Evolutionary conservation across 2,797 vertebrate species (phyloP).

Genomic region (Cyprinodon diabolis): DNA sequence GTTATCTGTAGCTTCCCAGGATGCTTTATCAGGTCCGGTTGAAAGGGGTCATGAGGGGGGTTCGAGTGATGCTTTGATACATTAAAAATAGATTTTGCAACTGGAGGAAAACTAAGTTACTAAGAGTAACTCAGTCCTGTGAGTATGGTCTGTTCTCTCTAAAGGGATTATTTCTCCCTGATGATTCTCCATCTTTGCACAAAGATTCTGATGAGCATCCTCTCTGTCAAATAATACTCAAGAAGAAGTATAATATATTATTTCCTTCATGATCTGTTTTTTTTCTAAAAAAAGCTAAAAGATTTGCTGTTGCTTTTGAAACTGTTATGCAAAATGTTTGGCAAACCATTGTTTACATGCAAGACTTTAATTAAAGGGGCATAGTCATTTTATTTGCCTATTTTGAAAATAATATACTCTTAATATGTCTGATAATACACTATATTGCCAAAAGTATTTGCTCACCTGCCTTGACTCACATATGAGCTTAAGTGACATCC

Average conservation of each 20-base stretch:
- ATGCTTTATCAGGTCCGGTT: conserved; percentile 53
- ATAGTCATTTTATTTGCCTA: too few relatives aligned
- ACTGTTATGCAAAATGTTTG: not conserved
- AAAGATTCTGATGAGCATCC: conserved; percentile 6
- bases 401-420: too few relatives aligned
- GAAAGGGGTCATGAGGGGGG: conserved; percentile 12
- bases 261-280: not conserved
- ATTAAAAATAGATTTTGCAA: conserved; percentile 45
- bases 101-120: conserved; percentile 24
- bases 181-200: conserved; percentile 5
- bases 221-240: not conserved
- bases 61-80: conserved; percentile 26
- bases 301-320: not conserved
- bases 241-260: not conserved
- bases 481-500: too few relatives aligned
- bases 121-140: conserved; percentile 19
- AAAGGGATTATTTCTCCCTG: conserved; percentile 19
- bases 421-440: too few relatives aligned
- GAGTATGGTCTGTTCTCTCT: conserved; percentile 8
- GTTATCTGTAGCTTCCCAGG: conserved; percentile 62
- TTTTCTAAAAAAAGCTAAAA: not conserved
- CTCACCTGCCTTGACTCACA: too few relatives aligned
- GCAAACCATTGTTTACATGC: too few relatives aligned
- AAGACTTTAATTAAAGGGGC: too few relatives aligned
- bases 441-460: too few relatives aligned